These are phyloP conservation scores for Tolypeutes matacus DNA, from an alignment of 2,797 vertebrate species.

Conservation along the genomic window DNA sequence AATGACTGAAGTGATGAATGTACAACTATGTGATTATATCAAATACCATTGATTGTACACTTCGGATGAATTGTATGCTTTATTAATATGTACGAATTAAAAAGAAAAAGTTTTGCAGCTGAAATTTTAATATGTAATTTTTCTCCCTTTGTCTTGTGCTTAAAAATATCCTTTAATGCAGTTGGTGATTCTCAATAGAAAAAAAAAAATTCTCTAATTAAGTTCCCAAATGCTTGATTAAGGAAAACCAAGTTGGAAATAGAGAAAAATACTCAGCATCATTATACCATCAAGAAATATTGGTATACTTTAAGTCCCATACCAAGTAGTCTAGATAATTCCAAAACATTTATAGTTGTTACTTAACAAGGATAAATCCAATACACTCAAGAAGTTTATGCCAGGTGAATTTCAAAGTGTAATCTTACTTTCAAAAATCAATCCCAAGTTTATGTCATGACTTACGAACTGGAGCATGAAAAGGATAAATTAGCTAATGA, in stretches of 20 bases:
- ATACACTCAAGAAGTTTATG: background rate
- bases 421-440: constrained; percentile 53
- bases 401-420: background rate
- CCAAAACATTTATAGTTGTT: background rate
- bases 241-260: constrained; percentile 19
- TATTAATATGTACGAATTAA: no score
- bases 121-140: background rate
- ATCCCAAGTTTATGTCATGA: background rate
- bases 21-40: no score
- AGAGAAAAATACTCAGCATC: constrained; percentile 7
- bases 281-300: background rate
- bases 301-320: constrained; percentile 39
- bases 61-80: no score
- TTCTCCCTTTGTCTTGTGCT: background rate
- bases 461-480: background rate
- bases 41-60: no score
- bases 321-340: background rate
- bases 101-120: background rate
- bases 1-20: no score
- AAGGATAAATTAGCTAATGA: constrained; percentile 39
- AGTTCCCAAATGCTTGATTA: constrained; percentile 4
- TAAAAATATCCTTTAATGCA: background rate
- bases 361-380: background rate
- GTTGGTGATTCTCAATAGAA: background rate
- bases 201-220: background rate